Base-by-base conservation (phyloP, 2,888 invertebrate genomes). In the Caenorhabditis afra region DNA sequence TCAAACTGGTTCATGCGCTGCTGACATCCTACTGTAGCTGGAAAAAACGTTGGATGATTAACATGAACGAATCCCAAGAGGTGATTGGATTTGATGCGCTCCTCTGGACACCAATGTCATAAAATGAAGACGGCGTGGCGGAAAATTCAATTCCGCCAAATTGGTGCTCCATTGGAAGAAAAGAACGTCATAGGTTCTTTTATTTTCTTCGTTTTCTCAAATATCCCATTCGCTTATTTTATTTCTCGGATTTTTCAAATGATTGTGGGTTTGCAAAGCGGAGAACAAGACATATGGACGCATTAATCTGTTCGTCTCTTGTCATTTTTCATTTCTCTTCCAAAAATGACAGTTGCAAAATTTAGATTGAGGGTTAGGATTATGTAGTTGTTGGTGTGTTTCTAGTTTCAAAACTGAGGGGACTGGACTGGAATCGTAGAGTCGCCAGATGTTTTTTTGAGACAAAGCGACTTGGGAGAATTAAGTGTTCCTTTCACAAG, bases 261-360 rank as follows among this genome's bases (percentile, higher is more conserved):
- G 57, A 49, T 57, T 20, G 39, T 39, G 55, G 62, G n/a, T n/a
- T n/a, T 62, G 62, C 62, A 47, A 71, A 71, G 62, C 29, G 62
- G 61, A 39, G 22, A n/a, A n/a, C n/a, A 44, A 16, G 61, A 52
- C 70, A 71, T 71, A 71, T 71, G 70, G 70, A 71, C 47, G 70
- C 70, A 71, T 53, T 71, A 71, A 71, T 71, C 55, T 61, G 70
- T 71, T 71, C 29, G 62, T 71, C 70, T 29, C 61, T 71, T 71
- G 70, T 53, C 70, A 70, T 70, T 53, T 70, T 44, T 62, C 70
- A 71, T 71, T 61, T 71, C 61, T 55, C 53, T 53, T 35, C 61
- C 62, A 71, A 71, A 71, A 71, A 71, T 62, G 70, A 55, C 70
- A 71, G 70, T 71, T 62, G 62, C 70, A 71, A 61, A 71, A 71